Base-by-base conservation (phyloP, 2,888 invertebrate species). In the Plemyria rubiginata region DNA sequence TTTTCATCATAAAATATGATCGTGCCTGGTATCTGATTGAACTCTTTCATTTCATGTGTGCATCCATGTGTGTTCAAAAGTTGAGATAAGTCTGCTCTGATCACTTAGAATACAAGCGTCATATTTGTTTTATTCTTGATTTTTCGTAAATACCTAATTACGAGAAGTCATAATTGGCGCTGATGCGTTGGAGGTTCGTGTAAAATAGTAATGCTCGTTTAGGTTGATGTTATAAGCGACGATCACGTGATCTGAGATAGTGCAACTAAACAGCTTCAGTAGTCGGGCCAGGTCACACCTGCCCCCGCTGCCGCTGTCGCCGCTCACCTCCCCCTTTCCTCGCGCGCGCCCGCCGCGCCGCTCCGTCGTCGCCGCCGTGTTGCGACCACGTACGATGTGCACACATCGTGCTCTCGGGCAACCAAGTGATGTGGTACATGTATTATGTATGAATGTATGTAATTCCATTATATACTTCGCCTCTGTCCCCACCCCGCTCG, bases 401-500 rank as follows among this genome's bases (percentile, higher is more conserved):
- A 81, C 78, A 81, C 72, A 74, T 81, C 80, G 81, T 83, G 79
- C 79, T 85, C 86, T 86, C 85, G 74, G 72, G 81, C 84, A 82
- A 84, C 81, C 83, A 86, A 85, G 84, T 86, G 82, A 85, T 89
- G 86, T 84, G 80, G 83, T 87, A 86, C 84, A 87, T 68, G 58
- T 62, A 65, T 65, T 66, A 65, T 67, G 65, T 68, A 68, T 63
- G 63, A 56, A 57, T 66, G 62, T 90, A 89, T 88, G 86, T 90
- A 87, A 88, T 88, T 88, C 86, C 85, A 89, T 90, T 90, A 89
- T 90, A 86, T 88, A 87, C 87, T 87, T 90, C 89, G 87, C 80
- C 87, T 87, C 84, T 82, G 86, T 86, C 88, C 87, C 82, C 77
- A 79, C 81, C 82, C 80, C 83, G 80, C 81, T 79, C 74, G 72